phyloP scores from a whole-genome alignment of 92 coral and sea anemone genomes.

The Heteractis magnifica region DNA sequence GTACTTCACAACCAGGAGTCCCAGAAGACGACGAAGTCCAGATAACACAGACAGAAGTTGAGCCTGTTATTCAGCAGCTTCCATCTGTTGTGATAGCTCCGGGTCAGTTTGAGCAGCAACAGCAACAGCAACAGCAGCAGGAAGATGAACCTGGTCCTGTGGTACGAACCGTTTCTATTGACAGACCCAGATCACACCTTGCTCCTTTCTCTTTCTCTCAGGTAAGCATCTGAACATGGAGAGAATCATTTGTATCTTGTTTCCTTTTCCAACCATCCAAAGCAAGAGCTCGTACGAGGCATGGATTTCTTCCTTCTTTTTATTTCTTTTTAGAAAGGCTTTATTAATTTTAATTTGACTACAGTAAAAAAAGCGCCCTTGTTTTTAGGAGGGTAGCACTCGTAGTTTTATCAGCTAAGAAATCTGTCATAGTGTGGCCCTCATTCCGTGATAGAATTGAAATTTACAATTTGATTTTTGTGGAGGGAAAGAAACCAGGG shows the following conservation, averaged over 20 bases:
- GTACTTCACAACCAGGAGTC: slow-evolving; percentile 30
- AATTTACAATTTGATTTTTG: too few species aligned
- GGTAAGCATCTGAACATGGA: slow-evolving; percentile 38
- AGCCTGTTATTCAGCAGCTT: slow-evolving; percentile 29
- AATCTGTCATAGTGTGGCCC: too few species aligned
- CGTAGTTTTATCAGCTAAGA: too few species aligned
- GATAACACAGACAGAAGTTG: slow-evolving; percentile 11
- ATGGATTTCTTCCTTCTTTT: too few species aligned
- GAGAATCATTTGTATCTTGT: background rate
- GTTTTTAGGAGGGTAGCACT: too few species aligned
- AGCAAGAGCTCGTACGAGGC: too few species aligned
- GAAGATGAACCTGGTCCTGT: slow-evolving; percentile 45
- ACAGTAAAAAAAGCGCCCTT: too few species aligned
- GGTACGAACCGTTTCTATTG: slow-evolving; percentile 37
- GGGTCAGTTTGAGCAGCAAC: slow-evolving; percentile 35
- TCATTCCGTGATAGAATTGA: too few species aligned
- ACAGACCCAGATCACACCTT: slow-evolving; percentile 68
- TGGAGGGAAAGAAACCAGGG: too few species aligned
- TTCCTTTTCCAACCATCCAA: too few species aligned
- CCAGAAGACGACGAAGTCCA: slow-evolving; percentile 29
- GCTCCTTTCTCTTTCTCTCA: slow-evolving; percentile 96
- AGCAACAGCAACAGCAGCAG: slow-evolving; percentile 26
- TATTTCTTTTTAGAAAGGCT: too few species aligned
- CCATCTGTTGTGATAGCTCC: slow-evolving; percentile 19
- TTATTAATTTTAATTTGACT: too few species aligned